Evolutionary conservation across 1,140 invertebrate species (phyloP).

Genomic region (Alviniconcha marisindica): DNA sequence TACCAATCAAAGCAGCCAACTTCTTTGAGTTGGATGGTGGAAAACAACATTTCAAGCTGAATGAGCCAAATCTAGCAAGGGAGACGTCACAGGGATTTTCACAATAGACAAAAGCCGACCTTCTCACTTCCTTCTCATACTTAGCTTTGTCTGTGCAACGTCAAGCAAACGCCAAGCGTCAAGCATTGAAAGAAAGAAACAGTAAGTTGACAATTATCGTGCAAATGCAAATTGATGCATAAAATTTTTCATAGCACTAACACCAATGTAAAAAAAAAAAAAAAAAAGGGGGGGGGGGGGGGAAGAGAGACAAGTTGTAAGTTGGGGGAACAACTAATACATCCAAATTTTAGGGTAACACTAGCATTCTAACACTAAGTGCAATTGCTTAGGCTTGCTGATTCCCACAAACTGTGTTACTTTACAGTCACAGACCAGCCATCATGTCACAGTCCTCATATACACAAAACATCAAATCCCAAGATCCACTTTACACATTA

Average conservation of each 20-base stretch:
- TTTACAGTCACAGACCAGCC: too few species aligned
- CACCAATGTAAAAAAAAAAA: neutral
- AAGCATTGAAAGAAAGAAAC: slow-evolving; percentile 27
- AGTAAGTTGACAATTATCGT: neutral
- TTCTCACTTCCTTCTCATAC: slow-evolving; percentile 35
- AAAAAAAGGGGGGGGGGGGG: too few species aligned
- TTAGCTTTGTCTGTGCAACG: slow-evolving; percentile 47
- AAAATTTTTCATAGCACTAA: neutral
- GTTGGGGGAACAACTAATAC: too few species aligned
- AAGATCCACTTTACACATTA: too few species aligned
- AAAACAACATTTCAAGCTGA: slow-evolving; percentile 47
- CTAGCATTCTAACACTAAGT: too few species aligned
- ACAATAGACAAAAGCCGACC: slow-evolving; percentile 45
- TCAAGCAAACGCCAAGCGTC: slow-evolving; percentile 30
- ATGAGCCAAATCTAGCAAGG: slow-evolving; percentile 40
- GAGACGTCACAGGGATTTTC: slow-evolving; percentile 42
- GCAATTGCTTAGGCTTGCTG: too few species aligned
- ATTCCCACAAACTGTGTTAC: too few species aligned
- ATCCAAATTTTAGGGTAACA: too few species aligned
- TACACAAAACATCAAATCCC: too few species aligned
- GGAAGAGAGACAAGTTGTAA: too few species aligned
- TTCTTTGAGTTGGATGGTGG: slow-evolving; percentile 57
- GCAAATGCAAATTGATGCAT: neutral
- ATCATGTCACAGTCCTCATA: too few species aligned
- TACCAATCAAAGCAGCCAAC: slow-evolving; percentile 55